Conservation (phyloP, 2,797 vertebrate genomes). For the Rhabdophis nuchalis region DNA sequence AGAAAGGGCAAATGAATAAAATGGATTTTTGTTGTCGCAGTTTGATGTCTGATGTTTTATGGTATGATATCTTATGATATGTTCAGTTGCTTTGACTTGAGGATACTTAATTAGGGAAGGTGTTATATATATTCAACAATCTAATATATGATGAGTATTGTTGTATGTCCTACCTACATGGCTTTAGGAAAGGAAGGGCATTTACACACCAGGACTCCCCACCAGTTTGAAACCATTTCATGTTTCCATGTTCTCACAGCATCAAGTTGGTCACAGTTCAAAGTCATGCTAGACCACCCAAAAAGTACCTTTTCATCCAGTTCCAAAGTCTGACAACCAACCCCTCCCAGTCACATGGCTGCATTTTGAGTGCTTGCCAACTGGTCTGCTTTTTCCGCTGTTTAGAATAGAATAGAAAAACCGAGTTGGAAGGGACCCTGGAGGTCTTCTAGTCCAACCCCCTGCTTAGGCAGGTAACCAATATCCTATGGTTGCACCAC, state of each 20-base stretch:
- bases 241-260: not conserved
- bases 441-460: too few species aligned
- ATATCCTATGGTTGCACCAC: not conserved
- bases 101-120: not conserved
- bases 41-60: not conserved
- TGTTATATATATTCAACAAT: not conserved
- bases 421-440: too few species aligned
- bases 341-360: not conserved
- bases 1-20: not conserved
- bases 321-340: not conserved
- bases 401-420: not conserved
- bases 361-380: not conserved
- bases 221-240: not conserved
- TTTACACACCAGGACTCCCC: not conserved
- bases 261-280: not conserved
- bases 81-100: not conserved
- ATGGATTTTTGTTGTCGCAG: not conserved
- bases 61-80: not conserved
- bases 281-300: not conserved
- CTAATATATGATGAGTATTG: not conserved
- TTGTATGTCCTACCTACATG: not conserved
- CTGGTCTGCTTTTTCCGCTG: not conserved
- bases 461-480: not conserved
- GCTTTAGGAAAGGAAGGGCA: not conserved
- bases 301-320: not conserved